Conservation (phyloP, 2,113 vertebrate genomes). For the Sciurus niger region DNA sequence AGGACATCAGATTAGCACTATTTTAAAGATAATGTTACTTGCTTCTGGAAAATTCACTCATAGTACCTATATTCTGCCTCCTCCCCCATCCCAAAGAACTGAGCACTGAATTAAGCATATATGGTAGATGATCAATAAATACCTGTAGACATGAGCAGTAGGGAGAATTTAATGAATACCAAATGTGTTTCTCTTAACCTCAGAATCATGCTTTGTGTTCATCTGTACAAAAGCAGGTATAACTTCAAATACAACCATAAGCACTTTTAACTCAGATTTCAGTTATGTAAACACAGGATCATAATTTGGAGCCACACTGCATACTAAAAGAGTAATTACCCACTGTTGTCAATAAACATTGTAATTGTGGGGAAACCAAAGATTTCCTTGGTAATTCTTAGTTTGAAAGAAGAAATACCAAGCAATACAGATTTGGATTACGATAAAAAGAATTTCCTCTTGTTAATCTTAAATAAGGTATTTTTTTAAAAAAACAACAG, state of each 20-base stretch:
- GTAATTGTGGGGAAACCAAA: slow-evolving; percentile 37
- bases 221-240: not conserved
- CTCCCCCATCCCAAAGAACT: not conserved
- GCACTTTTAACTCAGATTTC: not conserved
- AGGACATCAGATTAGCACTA: not conserved
- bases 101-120: not conserved
- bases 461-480: not conserved
- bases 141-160: too few species aligned
- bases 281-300: not conserved
- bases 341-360: not conserved
- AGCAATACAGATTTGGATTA: slow-evolving; percentile 38
- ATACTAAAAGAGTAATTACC: not conserved
- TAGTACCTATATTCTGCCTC: not conserved
- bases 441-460: slow-evolving; percentile 35
- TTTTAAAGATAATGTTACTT: slow-evolving; percentile 39
- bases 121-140: not conserved
- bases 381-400: slow-evolving; percentile 46
- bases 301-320: slow-evolving; percentile 3
- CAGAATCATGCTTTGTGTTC: not conserved
- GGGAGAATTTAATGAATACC: not conserved
- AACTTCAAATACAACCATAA: not conserved
- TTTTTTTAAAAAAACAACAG: not conserved
- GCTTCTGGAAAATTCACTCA: slow-evolving; percentile 55
- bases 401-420: slow-evolving; percentile 48
- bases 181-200: not conserved